Evolutionary conservation across 2,797 vertebrate species (phyloP).

Genomic region (Malacoraja senta): DNA sequence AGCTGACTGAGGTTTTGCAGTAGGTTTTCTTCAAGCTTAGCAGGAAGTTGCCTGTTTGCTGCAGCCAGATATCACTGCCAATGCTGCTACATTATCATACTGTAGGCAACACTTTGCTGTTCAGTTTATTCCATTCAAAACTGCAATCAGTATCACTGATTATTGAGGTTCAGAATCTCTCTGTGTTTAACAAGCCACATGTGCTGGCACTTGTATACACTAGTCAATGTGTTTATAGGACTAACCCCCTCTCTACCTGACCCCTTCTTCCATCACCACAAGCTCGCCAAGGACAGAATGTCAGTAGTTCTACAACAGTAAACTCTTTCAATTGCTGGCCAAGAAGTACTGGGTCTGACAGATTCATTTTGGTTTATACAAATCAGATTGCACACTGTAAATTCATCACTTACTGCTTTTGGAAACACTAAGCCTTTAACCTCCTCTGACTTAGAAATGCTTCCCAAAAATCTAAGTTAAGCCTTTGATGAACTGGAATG

Average conservation of each 20-base stretch:
- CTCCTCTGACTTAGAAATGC: not conserved
- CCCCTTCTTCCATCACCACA: not conserved
- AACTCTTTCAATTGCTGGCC: not conserved
- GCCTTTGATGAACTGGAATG: not conserved
- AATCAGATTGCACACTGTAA: not conserved
- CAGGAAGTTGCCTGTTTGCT: too few species aligned
- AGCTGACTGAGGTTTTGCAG: too few species aligned
- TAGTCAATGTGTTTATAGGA: not conserved
- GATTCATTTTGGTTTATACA: not conserved
- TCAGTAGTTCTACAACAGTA: not conserved
- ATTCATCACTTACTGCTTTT: not conserved
- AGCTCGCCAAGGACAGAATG: not conserved
- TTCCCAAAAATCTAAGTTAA: constrained; percentile 22
- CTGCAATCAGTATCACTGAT: not conserved
- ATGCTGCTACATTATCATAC: not conserved
- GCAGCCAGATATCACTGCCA: not conserved
- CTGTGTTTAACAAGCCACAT: not conserved
- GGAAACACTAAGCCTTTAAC: not conserved
- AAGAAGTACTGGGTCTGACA: not conserved
- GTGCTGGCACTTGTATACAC: not conserved
- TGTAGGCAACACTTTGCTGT: too few species aligned
- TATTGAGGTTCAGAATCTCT: not conserved
- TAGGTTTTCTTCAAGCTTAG: too few species aligned
- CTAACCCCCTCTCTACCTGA: too few species aligned
- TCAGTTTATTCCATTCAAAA: not conserved